Evolutionary conservation across 2,888 invertebrate genomes (phyloP).

Genomic region (Calameuta filiformis): DNA sequence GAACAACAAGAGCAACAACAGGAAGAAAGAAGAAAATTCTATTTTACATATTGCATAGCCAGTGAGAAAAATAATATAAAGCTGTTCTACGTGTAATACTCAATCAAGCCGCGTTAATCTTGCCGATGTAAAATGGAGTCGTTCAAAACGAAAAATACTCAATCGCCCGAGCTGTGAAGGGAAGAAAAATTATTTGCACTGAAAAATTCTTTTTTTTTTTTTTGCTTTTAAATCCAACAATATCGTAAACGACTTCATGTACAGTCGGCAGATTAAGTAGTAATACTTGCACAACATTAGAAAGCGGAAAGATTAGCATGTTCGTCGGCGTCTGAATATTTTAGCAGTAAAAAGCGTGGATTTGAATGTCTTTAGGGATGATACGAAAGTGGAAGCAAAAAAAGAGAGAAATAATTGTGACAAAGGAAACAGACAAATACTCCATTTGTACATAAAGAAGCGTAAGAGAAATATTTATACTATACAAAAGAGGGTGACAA

Average conservation of each 20-base stretch:
- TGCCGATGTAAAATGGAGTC: not conserved
- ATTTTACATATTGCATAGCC: slow-evolving; percentile 52
- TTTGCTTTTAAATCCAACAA: not conserved
- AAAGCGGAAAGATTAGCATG: slow-evolving; percentile 12
- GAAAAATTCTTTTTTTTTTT: not conserved
- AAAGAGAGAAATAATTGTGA: not conserved
- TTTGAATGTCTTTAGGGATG: slow-evolving; percentile 28
- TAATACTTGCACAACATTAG: slow-evolving; percentile 28
- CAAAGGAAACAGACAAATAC: slow-evolving; percentile 12
- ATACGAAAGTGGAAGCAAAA: not conserved
- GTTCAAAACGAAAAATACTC: not conserved
- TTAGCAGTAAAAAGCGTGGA: slow-evolving; percentile 29
- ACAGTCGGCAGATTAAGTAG: not conserved
- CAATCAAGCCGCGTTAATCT: not conserved
- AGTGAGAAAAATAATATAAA: slow-evolving; percentile 33
- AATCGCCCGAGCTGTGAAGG: not conserved
- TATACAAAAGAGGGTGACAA: slow-evolving; percentile 11
- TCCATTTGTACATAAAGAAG: slow-evolving; percentile 41
- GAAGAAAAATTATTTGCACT: not conserved
- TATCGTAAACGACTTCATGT: not conserved
- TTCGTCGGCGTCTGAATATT: slow-evolving; percentile 25
- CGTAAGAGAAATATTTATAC: slow-evolving; percentile 18
- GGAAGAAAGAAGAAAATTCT: slow-evolving; percentile 38
- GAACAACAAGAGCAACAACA: slow-evolving; percentile 21
- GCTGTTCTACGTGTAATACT: slow-evolving; percentile 7